These are phyloP conservation scores for Brachycybe producta DNA, from an alignment of 2,888 invertebrate genomes.

Conservation along the genomic window DNA sequence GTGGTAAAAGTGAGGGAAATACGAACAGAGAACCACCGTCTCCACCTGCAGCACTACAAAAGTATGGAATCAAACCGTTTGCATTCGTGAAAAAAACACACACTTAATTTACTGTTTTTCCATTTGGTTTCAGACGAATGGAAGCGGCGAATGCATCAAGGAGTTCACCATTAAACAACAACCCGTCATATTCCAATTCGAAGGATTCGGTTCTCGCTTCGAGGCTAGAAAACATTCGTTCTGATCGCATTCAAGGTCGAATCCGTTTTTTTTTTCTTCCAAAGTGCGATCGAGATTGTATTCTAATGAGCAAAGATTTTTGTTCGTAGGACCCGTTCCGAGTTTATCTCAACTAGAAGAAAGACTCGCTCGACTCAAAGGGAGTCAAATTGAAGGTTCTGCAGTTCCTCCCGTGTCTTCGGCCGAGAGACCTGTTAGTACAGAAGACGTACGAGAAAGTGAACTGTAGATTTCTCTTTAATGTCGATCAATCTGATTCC, in stretches of 20 bases:
- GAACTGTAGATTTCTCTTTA: neutral
- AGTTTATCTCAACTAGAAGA: constrained; percentile 1
- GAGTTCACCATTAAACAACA: neutral
- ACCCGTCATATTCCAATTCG: neutral
- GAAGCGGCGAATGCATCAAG: neutral
- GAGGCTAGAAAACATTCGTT: constrained; percentile 3
- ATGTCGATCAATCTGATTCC: neutral
- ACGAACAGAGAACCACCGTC: neutral
- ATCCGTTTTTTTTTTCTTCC: too few relatives aligned
- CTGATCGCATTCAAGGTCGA: too few relatives aligned
- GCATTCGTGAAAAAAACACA: neutral
- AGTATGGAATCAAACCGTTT: neutral
- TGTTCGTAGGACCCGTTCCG: constrained; percentile 1
- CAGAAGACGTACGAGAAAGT: neutral
- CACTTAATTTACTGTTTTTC: neutral
- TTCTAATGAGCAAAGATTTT: neutral
- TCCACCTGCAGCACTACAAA: constrained; percentile 10
- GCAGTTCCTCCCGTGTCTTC: neutral
- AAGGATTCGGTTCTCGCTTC: too few relatives aligned
- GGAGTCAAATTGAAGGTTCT: neutral
- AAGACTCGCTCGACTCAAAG: neutral
- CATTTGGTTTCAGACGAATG: neutral
- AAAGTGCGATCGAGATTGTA: too few relatives aligned
- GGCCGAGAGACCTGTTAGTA: neutral
- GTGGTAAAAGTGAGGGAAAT: neutral